A percentile compares a stretch with the other conserved stretches of the same genome.
Conservation (phyloP, 2,113 vertebrate species). For the Eptesicus fuscus region DNA sequence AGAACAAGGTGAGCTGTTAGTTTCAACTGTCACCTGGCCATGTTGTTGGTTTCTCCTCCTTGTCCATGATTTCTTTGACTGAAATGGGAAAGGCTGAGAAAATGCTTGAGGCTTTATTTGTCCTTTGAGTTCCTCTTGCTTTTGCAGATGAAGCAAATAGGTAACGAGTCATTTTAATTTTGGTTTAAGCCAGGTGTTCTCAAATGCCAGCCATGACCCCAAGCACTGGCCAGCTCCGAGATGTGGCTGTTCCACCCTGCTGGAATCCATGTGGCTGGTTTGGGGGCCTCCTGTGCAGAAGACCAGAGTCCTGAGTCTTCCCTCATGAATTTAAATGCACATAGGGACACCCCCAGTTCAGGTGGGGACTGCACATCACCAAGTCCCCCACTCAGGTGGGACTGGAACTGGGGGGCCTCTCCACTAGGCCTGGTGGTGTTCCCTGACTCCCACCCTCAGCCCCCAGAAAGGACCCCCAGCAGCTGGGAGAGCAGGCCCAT, state of each 20-base stretch:
- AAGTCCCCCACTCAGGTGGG: neutral
- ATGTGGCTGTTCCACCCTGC: neutral
- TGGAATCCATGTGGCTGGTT: neutral
- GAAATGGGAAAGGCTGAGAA: neutral
- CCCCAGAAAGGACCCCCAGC: neutral
- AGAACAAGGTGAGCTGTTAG: rapidly evolving
- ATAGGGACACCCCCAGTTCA: neutral
- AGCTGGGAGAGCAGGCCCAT: rapidly evolving
- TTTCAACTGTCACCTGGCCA: neutral
- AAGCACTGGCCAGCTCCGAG: neutral
- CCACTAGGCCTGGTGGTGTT: too few species aligned
- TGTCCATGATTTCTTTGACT: neutral
- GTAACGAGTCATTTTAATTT: rapidly evolving
- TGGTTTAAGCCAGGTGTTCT: neutral
- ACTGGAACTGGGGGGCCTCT: rapidly evolving
- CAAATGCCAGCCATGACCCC: rapidly evolving
- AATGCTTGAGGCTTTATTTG: rapidly evolving
- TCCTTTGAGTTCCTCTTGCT: neutral
- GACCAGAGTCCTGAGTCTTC: too few species aligned
- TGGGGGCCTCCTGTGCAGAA: neutral
- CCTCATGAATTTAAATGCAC: neutral
- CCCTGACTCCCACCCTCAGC: neutral
- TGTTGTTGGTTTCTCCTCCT: neutral
- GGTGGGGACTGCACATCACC: neutral
- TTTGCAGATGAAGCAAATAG: too few species aligned